A percentile compares a stretch with the other conserved stretches of the same genome.
Conservation (phyloP, 2,113 vertebrate species). For the Hyla sarda region DNA sequence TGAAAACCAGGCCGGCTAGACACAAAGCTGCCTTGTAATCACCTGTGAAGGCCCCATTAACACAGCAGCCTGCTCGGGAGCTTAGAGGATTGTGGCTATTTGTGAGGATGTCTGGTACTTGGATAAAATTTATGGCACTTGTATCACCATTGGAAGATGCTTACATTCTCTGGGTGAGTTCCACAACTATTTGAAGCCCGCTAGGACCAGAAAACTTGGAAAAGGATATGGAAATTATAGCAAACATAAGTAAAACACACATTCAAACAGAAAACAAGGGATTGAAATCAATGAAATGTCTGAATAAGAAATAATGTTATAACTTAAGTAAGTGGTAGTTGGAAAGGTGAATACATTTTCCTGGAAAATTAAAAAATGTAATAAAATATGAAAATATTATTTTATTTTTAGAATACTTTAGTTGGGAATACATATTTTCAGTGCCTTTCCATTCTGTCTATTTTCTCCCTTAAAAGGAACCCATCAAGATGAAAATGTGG, state of each 20-base stretch:
- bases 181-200: slow-evolving; percentile 10
- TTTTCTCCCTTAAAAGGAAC: no score
- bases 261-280: neutral
- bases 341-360: neutral
- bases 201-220: neutral
- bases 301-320: neutral
- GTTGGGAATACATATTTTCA: no score
- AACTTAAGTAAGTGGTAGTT: neutral
- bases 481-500: no score
- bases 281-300: neutral
- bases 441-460: no score
- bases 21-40: slow-evolving; percentile 68
- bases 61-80: slow-evolving; percentile 61
- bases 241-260: neutral
- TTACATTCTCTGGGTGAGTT: slow-evolving; percentile 24
- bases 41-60: slow-evolving; percentile 64
- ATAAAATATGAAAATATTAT: neutral
- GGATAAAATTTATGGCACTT: slow-evolving; percentile 57
- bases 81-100: slow-evolving; percentile 60
- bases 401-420: no score
- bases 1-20: neutral
- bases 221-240: slow-evolving; percentile 26
- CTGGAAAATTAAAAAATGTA: neutral
- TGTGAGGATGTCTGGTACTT: slow-evolving; percentile 60
- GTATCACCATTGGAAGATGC: slow-evolving; percentile 30